These are phyloP conservation scores for Trachelus iudaicus DNA, from an alignment of 2,888 invertebrate species.

Conservation along the genomic window DNA sequence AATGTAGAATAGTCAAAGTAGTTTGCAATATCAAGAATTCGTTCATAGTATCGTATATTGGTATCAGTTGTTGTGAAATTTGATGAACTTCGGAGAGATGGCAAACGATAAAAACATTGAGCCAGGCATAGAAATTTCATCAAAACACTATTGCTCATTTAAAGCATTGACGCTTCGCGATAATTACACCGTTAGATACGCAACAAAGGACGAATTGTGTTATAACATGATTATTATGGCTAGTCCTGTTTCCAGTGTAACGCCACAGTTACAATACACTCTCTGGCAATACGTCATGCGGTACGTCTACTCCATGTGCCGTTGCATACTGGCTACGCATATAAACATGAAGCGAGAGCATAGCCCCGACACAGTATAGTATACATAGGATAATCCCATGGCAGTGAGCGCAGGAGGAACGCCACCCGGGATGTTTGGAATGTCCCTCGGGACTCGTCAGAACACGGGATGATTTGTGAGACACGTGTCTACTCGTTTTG, in stretches of 20 bases:
- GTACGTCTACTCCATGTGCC: constrained; percentile 55
- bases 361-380: background rate
- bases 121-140: background rate
- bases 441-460: constrained; percentile 43
- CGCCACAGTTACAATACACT: constrained; percentile 52
- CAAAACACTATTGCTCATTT: background rate
- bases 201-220: constrained; percentile 33
- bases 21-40: background rate
- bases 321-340: constrained; percentile 19
- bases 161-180: background rate
- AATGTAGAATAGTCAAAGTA: background rate
- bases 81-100: background rate
- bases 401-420: constrained; percentile 22
- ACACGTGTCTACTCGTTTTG: constrained; percentile 40
- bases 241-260: constrained; percentile 29
- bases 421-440: constrained; percentile 29
- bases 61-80: background rate
- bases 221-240: constrained; percentile 40
- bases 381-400: constrained; percentile 33
- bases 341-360: constrained; percentile 5
- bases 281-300: constrained; percentile 57
- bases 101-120: background rate
- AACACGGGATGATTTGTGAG: constrained; percentile 42
- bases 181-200: constrained; percentile 24
- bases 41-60: background rate